These are phyloP conservation scores for Prionailurus bengalensis DNA, from an alignment of 2,113 vertebrate genomes.

Conservation along the genomic window DNA sequence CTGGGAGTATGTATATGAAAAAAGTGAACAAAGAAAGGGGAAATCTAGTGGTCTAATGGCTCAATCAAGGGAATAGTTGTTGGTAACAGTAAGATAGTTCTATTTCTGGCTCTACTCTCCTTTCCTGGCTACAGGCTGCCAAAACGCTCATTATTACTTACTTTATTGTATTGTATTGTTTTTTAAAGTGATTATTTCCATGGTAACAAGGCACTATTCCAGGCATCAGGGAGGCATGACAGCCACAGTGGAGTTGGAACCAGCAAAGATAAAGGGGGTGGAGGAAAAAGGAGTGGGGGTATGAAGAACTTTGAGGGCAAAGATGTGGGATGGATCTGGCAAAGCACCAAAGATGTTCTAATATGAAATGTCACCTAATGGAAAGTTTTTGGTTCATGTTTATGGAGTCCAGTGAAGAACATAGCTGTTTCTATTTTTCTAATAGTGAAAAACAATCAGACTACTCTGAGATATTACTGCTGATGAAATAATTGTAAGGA, in stretches of 20 bases:
- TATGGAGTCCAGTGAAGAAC: background rate
- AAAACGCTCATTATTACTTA: constrained; percentile 80
- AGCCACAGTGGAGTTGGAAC: constrained; percentile 59
- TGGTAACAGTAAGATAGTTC: constrained; percentile 30
- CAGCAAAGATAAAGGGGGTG: constrained; percentile 55
- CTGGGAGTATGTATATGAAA: background rate
- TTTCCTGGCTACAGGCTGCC: constrained; percentile 60
- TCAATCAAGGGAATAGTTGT: background rate
- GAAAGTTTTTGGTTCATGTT: constrained; percentile 3
- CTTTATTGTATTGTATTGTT: constrained; percentile 80
- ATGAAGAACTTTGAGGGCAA: background rate
- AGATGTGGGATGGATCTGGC: background rate
- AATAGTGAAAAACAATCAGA: background rate
- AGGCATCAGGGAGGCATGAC: constrained; percentile 66
- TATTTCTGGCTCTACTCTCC: constrained; percentile 63
- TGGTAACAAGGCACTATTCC: constrained; percentile 77
- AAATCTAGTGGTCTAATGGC: background rate
- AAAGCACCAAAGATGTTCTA: background rate
- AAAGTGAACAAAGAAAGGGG: background rate
- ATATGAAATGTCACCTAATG: constrained; percentile 18
- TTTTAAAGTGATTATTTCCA: constrained; percentile 82
- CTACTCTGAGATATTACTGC: background rate
- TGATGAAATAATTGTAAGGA: background rate
- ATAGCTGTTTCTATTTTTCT: background rate
- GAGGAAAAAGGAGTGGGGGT: background rate